Percentiles rank a stretch among this genome's conserved stretches.
These are phyloP conservation scores for Notodonta ziczac DNA, from an alignment of 2,888 invertebrate species.

Conservation along the genomic window DNA sequence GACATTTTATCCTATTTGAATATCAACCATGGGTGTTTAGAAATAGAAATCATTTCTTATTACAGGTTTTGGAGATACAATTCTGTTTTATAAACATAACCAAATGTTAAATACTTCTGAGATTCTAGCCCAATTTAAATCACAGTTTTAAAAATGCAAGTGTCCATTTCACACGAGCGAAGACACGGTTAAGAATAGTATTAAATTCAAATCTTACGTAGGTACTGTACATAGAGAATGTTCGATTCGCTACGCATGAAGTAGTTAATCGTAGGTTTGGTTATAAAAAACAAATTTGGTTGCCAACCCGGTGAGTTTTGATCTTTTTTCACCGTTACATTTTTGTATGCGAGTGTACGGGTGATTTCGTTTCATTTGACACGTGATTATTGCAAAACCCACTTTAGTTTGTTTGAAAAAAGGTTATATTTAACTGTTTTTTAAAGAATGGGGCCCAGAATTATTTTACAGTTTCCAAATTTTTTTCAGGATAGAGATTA, in stretches of 20 bases:
- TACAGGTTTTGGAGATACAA: too few relatives aligned
- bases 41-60: background rate
- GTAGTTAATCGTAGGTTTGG: slow-evolving; percentile 1
- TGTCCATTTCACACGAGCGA: background rate
- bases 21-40: background rate
- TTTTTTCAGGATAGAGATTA: too few relatives aligned
- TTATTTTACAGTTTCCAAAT: too few relatives aligned
- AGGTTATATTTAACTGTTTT: too few relatives aligned
- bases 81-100: too few relatives aligned
- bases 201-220: background rate
- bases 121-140: too few relatives aligned
- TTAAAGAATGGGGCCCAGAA: too few relatives aligned
- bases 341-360: slow-evolving; percentile 7
- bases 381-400: too few relatives aligned
- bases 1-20: background rate
- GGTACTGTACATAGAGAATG: slow-evolving; percentile 17
- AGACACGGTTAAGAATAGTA: background rate
- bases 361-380: background rate
- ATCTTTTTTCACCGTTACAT: slow-evolving; percentile 28
- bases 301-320: slow-evolving; percentile 22
- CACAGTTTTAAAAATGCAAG: background rate
- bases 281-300: slow-evolving; percentile 31
- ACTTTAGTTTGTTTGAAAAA: too few relatives aligned
- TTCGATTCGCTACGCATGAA: slow-evolving; percentile 24
- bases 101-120: too few relatives aligned